Evolutionary conservation across 2,113 vertebrate genomes (phyloP), one percentile per base, ranked within the genome.

Genomic region (Etia nguti): DNA sequence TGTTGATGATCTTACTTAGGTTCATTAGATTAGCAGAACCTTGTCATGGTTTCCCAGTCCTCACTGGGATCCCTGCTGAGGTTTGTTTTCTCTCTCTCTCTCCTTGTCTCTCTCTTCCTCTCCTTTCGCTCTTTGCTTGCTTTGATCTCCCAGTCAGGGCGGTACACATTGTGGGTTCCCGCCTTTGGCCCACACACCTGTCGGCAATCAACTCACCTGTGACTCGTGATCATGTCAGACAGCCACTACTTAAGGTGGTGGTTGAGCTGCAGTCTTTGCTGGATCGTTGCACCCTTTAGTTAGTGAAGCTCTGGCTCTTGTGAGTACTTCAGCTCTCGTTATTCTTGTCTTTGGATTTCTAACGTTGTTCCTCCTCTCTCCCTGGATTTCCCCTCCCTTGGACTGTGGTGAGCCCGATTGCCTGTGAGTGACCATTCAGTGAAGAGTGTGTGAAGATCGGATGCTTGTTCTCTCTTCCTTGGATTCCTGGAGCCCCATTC

Each of bases 241-340:
- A 62, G 18, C 18, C 31, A 36, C 16, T 36, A 62, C 20, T 62
- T 62, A 62, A 62, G 59, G 31, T 62, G 2, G 0, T 62, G 2
- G 2, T 62, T 62, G 59, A 62, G 59, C 18, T 62, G 59, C 59
- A 62, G 31, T 62, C 59, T 62, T 36, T 11, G 59, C 31, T 36
- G 59, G 31, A 62, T 36, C 1, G 4, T n/a, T 62, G 31, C 31
- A 62, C 31, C 10, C 59, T 62, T 36, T 0, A 0, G 0, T 62
- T 62, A 36, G 31, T n/a, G 18, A 62, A 36, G 29, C 31, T 1
- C 18, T 1, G 10, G 59, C 31, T 36, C 31, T 0, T 3, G 59
- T 36, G 59, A 36, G 31, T 36, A 4, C 31, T 10, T 36, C 36
- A 4, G 18, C 59, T n/a, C 31, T 36, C 0, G 6, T 62, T 65